Evolutionary conservation across 2,797 vertebrate genomes (phyloP), one percentile per base, ranked within the genome.

Genomic region (Pipistrellus nathusii): DNA sequence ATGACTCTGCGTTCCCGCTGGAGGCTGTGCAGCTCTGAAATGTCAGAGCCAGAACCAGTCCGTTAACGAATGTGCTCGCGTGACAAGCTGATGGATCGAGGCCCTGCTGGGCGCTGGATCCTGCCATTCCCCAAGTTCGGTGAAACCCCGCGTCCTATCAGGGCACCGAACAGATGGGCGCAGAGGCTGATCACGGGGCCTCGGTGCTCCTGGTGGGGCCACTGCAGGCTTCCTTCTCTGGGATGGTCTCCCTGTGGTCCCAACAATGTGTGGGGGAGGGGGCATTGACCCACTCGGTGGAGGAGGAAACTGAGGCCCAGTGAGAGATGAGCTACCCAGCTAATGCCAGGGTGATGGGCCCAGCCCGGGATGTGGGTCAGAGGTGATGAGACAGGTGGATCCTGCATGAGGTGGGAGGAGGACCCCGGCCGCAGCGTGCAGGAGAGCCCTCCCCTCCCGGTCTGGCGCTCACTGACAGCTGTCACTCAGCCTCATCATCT

Each of bases 241-340:
- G 3, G 25, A 6, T 0, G 9, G 6, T 69, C 21, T 75, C 21
- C 32, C 2, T 10, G 35, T 2, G 7, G 32, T 25, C 20, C 30
- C 32, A 23, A 11, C 1, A 13, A 2, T 6, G 15, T 30, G 44
- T n/a, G 23, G 35, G 81, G 55, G 32, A 72, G 21, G 8, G 73
- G 23, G 18, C 53, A 10, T 77, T 15, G n/a, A 35, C 88, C 18
- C 57, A 10, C 18, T 83, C 46, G 41, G 57, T 1, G 1, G 64
- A 72, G n/a, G 35, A 78, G 46, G 85, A 88, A 73, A 84, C 55
- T 46, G 90, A 80, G 55, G 72, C n/a, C 38, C 18, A 35, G 81
- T 25, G 92, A 80, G 92, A 78, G 92, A 32, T 6, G 17, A 77
- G 48, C 17, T 51, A n/a, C 64, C 64, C 14, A 64, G 55, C 46